Percentiles rank a stretch among this genome's conserved stretches.
Evolutionary conservation across 2,113 vertebrate species (phyloP).

Genomic region (Pygoscelis antarcticus): DNA sequence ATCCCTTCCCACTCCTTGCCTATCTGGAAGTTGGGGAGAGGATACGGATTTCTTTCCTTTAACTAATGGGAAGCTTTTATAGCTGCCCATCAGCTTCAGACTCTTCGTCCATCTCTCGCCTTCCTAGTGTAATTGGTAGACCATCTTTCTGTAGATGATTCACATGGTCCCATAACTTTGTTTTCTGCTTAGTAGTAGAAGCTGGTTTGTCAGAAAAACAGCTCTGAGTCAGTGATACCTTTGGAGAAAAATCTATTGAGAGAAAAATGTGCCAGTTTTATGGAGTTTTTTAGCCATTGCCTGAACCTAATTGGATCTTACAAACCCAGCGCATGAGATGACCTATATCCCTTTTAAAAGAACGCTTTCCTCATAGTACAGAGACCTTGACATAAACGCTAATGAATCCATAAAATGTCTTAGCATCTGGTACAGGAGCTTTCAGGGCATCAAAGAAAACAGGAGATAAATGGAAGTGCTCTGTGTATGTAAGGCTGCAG

Average conservation of each 20-base stretch:
- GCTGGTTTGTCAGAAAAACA: background rate
- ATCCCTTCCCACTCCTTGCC: background rate
- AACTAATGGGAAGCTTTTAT: background rate
- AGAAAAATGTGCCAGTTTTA: background rate
- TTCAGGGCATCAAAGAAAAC: background rate
- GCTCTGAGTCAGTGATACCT: background rate
- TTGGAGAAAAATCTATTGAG: background rate
- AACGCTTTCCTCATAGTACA: background rate
- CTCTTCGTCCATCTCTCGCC: background rate
- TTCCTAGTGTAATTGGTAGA: background rate
- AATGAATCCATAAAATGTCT: background rate
- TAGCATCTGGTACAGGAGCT: background rate
- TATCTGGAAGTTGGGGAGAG: background rate
- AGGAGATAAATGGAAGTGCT: constrained; percentile 1
- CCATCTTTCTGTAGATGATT: background rate
- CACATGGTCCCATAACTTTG: background rate
- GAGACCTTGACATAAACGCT: background rate
- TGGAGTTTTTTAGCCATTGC: background rate
- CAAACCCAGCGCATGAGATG: background rate
- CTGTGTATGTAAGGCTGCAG: background rate
- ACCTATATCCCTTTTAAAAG: background rate
- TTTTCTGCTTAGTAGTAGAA: background rate
- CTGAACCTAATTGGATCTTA: background rate
- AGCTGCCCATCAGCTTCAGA: background rate
- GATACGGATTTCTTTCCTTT: background rate